Conservation (phyloP, 1,140 invertebrate genomes). For the Micrasema longulum region DNA sequence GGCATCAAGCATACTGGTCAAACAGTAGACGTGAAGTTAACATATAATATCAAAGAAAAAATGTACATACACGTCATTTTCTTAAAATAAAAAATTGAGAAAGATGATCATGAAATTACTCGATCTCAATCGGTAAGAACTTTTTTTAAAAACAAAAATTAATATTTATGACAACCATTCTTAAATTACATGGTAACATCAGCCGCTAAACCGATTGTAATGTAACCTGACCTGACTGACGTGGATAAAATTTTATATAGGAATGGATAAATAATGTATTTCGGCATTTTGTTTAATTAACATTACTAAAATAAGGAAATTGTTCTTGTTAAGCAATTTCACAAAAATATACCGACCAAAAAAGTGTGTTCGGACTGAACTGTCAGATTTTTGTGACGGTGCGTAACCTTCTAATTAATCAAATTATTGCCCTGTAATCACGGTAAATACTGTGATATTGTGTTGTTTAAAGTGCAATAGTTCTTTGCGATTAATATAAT, state of each 20-base stretch:
- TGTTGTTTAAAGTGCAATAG: constrained; percentile 9
- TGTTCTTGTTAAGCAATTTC: neutral
- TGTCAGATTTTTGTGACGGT: constrained; percentile 42
- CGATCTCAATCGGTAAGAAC: no score
- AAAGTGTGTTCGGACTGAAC: constrained; percentile 14
- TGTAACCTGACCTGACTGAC: constrained; percentile 49
- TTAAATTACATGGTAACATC: constrained; percentile 33
- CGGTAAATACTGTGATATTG: constrained; percentile 27
- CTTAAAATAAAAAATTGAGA: no score
- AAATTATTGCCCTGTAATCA: constrained; percentile 31
- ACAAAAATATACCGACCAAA: constrained; percentile 19
- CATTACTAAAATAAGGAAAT: constrained; percentile 18
- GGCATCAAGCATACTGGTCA: no score
- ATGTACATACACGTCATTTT: no score
- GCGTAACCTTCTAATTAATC: constrained; percentile 38
- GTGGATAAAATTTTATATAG: constrained; percentile 42
- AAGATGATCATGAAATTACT: no score
- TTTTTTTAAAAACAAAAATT: no score
- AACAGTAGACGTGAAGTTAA: no score
- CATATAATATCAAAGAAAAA: no score
- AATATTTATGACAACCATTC: constrained; percentile 30
- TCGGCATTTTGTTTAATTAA: constrained; percentile 11
- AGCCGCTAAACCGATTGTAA: constrained; percentile 35
- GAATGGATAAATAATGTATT: constrained; percentile 39
- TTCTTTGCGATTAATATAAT: constrained; percentile 6